These are phyloP conservation scores for Lagria hirta DNA, from an alignment of 2,888 invertebrate species.

Conservation along the genomic window DNA sequence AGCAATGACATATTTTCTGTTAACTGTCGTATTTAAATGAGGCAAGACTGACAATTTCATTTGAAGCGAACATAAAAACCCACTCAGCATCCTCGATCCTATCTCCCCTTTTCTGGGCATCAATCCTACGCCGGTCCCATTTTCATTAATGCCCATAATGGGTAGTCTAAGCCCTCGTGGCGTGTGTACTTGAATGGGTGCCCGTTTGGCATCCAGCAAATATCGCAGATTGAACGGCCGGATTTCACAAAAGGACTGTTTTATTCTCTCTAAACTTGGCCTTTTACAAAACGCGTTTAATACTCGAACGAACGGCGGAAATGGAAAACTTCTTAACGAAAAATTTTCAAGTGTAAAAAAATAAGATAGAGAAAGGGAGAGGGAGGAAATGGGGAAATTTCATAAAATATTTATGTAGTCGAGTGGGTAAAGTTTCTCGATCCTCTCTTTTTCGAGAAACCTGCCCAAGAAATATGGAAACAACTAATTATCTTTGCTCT, in stretches of 20 bases:
- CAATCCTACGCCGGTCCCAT: conserved; percentile 44
- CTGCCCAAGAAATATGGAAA: conserved; percentile 23
- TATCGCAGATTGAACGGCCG: conserved; percentile 31
- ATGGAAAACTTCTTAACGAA: conserved; percentile 30
- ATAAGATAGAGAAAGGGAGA: too few species aligned
- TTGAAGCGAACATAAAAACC: conserved; percentile 51
- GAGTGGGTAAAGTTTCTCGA: too few species aligned
- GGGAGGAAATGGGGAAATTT: conserved; percentile 21
- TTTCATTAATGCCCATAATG: conserved; percentile 50
- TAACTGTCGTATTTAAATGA: conserved; percentile 50
- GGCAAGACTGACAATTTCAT: conserved; percentile 51
- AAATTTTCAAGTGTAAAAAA: conserved; percentile 24
- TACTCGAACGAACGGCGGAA: conserved; percentile 23
- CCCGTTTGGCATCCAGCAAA: conserved; percentile 35
- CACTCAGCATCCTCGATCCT: conserved; percentile 47
- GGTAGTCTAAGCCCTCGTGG: conserved; percentile 28
- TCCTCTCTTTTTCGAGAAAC: conserved; percentile 11
- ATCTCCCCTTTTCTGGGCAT: conserved; percentile 38
- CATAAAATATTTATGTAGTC: conserved; percentile 26
- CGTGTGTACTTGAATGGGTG: conserved; percentile 30
- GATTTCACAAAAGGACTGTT: conserved; percentile 23
- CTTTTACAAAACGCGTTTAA: conserved; percentile 26
- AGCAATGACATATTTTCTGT: conserved; percentile 47
- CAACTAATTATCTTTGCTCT: conserved; percentile 29
- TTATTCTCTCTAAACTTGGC: conserved; percentile 25